Evolutionary conservation across 1,140 invertebrate genomes (phyloP), one percentile per base, ranked within the genome.

Genomic region (Ooceraea biroi): DNA sequence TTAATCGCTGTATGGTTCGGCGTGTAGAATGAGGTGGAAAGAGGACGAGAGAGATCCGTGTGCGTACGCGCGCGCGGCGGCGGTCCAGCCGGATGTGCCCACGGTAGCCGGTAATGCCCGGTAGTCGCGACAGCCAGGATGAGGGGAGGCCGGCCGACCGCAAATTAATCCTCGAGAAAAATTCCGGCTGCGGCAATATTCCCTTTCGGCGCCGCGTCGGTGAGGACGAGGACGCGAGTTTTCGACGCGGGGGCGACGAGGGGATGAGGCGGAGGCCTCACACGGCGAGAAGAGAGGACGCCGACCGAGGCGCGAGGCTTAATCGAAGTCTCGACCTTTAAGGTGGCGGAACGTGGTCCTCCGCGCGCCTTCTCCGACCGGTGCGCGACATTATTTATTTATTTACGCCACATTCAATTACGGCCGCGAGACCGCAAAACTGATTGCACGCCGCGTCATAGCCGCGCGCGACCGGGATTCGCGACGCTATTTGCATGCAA

Each of bases 391-490:
- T 93, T 93, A 93, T 93, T 93, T 93, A 93, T 92, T 93, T 93
- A 94, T 94, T 92, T 92, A 93, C 91, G 92, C 89, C 89, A 90
- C 92, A 93, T 94, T 93, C 93, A 94, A 93, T 93, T 94, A 93
- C 85, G 65, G 87, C 65, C 69, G 85, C 83, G 76, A 89, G 85
- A 93, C 93, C 93, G 89, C 93, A 94, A 91, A 92, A 91, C 90
- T 91, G 90, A 92, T 93, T 93, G 90, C 91, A 73, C 86, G 84
- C 58, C 60, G 72, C 55, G 73, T 25, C 68, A 60, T 66, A 48
- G 66, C 52, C 63, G 46, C 61, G 30, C 46, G 63, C 58, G 84
- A 57, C 65, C 82, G 83, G 82, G 78, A 90, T 90, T 89, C 89
- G 90, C 91, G 89, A 91, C 91, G 92, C 92, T 92, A 93, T 93